These are phyloP conservation scores for Aptenodytes patagonicus DNA, from an alignment of 2,113 vertebrate genomes.

Conservation along the genomic window DNA sequence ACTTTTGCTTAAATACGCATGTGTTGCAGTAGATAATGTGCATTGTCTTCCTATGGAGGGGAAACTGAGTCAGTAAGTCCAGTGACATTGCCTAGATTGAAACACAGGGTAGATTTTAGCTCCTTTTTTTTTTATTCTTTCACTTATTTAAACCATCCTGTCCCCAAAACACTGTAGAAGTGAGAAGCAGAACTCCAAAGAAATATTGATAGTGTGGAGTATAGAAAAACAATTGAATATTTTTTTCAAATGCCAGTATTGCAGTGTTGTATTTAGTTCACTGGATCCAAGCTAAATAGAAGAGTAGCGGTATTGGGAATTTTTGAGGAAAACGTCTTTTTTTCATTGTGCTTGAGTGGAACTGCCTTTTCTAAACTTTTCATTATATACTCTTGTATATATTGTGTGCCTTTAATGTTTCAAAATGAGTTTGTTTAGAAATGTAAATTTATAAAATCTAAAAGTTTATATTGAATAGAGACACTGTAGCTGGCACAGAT, in stretches of 20 bases:
- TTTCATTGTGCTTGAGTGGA: background rate
- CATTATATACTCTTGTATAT: background rate
- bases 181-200: background rate
- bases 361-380: background rate
- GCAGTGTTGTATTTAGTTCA: background rate
- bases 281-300: background rate
- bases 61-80: background rate
- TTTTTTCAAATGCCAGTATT: background rate
- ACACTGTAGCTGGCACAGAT: background rate
- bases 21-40: background rate
- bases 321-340: background rate
- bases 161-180: background rate
- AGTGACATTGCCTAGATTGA: background rate
- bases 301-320: background rate
- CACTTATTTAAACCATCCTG: background rate
- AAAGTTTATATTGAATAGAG: background rate
- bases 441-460: background rate
- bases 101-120: background rate
- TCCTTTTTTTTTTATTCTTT: background rate
- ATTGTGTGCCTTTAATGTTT: background rate
- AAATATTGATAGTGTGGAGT: background rate
- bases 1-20: background rate
- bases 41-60: background rate
- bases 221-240: background rate
- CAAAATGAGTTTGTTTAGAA: background rate